phyloP scores from a whole-genome alignment of 2,113 vertebrate genomes.

The Pteronura brasiliensis region DNA sequence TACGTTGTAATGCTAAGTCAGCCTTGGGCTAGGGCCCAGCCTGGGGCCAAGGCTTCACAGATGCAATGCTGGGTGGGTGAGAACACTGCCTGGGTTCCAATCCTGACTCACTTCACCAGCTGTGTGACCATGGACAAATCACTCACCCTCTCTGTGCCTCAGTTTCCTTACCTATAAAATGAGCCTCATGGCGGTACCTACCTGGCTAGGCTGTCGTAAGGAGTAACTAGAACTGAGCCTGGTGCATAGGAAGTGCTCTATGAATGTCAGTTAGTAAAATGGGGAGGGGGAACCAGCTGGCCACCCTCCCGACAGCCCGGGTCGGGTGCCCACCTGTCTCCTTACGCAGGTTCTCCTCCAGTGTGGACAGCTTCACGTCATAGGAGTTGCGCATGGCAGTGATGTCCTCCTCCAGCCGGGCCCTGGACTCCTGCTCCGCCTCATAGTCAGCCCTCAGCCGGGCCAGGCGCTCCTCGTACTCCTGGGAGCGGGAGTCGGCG shows the following conservation, averaged over 20 bases:
- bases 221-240: neutral
- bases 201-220: neutral
- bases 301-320: neutral
- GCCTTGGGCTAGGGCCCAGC: neutral
- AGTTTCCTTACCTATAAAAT: neutral
- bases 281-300: neutral
- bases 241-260: rapidly evolving
- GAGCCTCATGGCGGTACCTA: too few relatives aligned
- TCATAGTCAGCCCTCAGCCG: slow-evolving; percentile 87
- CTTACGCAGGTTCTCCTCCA: slow-evolving; percentile 81
- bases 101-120: neutral
- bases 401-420: slow-evolving; percentile 89
- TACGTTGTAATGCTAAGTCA: rapidly evolving
- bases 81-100: neutral
- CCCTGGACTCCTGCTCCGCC: slow-evolving; percentile 88
- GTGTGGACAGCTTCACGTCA: slow-evolving; percentile 82
- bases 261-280: rapidly evolving
- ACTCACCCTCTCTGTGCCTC: neutral
- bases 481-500: slow-evolving; percentile 77
- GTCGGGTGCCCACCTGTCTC: slow-evolving; percentile 60
- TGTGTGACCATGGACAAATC: neutral
- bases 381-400: slow-evolving; percentile 85
- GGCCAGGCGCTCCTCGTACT: slow-evolving; percentile 88
- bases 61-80: rapidly evolving
- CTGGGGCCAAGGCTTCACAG: neutral